Evolutionary conservation across 2,888 invertebrate species (phyloP).

Genomic region (Himalopsyche tibetana): DNA sequence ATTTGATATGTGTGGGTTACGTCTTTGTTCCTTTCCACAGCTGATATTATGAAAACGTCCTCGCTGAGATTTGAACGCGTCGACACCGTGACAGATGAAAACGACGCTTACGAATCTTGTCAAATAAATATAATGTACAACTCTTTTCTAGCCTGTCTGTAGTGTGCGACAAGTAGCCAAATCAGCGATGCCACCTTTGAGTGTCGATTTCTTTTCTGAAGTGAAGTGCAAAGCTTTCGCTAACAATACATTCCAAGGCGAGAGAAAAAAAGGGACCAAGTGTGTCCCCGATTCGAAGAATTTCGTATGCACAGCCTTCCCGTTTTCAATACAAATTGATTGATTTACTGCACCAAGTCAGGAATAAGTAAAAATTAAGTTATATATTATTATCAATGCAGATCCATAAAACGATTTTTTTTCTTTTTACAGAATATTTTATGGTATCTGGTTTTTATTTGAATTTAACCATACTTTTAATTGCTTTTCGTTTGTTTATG

Average conservation of each 20-base stretch:
- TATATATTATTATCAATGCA: neutral
- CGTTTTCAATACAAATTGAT: constrained; percentile 7
- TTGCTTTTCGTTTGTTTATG: too few species aligned
- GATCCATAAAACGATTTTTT: too few species aligned
- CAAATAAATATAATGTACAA: too few species aligned
- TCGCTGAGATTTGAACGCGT: too few species aligned
- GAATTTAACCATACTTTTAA: too few species aligned
- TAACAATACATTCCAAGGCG: neutral
- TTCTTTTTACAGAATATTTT: too few species aligned
- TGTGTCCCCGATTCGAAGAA: neutral
- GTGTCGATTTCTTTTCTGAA: constrained; percentile 11
- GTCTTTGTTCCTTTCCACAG: too few species aligned
- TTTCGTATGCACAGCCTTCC: neutral
- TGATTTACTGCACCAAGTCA: neutral
- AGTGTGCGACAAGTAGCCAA: constrained; percentile 5
- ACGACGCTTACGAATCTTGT: too few species aligned
- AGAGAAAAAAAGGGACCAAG: neutral
- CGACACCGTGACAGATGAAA: too few species aligned
- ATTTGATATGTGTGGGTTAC: too few species aligned
- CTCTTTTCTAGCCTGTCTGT: neutral
- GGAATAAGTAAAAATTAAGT: neutral
- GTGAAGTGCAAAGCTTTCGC: constrained; percentile 6
- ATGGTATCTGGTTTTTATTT: too few species aligned
- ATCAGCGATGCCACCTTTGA: neutral
- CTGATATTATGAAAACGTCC: too few species aligned